Evolutionary conservation across 2,113 vertebrate species (phyloP).

Genomic region (Potamarius usumacintae): DNA sequence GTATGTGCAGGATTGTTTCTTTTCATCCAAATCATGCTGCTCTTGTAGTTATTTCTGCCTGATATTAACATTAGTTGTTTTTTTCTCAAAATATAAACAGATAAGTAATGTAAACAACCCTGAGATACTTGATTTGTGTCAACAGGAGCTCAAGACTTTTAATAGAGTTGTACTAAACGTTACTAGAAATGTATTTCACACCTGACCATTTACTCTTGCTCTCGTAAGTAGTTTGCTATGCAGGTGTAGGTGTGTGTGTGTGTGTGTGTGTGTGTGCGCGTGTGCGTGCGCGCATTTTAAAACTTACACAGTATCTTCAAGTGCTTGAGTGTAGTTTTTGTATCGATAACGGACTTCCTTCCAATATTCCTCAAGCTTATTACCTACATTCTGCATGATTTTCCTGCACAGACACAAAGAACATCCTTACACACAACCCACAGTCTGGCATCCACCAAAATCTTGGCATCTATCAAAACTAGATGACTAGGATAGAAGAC

Average conservation of each 20-base stretch:
- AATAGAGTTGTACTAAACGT: background rate
- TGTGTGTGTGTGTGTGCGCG: too few relatives aligned
- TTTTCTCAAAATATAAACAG: too few relatives aligned
- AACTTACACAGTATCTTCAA: background rate
- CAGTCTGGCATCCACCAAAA: background rate
- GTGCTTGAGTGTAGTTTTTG: background rate
- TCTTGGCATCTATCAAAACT: background rate
- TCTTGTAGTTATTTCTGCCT: background rate
- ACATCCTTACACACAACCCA: background rate
- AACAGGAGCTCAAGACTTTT: background rate
- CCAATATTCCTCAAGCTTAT: background rate
- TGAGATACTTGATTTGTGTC: too few relatives aligned
- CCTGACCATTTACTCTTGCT: too few relatives aligned
- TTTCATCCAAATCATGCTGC: background rate
- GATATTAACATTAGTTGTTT: too few relatives aligned
- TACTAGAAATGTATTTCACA: background rate
- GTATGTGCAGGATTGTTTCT: too few relatives aligned
- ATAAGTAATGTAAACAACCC: too few relatives aligned
- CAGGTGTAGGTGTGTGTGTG: too few relatives aligned
- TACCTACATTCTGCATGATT: background rate
- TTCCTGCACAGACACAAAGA: constrained; percentile 12
- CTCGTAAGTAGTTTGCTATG: too few relatives aligned
- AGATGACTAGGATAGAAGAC: background rate
- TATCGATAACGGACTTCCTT: background rate
- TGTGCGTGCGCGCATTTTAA: background rate